phyloP scores from a whole-genome alignment of 2,113 vertebrate species.

The Rostratula benghalensis region DNA sequence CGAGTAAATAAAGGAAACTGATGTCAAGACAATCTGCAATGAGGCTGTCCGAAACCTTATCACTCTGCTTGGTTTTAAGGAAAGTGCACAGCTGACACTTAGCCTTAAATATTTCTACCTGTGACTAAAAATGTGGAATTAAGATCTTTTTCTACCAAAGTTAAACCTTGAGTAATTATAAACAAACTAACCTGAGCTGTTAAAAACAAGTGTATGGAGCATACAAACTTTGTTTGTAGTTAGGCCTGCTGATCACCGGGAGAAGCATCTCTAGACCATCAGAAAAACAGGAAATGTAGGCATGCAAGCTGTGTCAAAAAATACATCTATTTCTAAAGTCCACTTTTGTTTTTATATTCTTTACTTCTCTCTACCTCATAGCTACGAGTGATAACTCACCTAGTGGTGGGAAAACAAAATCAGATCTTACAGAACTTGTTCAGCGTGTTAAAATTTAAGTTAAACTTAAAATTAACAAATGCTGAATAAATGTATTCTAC shows the following conservation, averaged over 20 bases:
- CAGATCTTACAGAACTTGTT: neutral
- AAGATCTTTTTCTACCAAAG: neutral
- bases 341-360: neutral
- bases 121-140: neutral
- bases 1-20: constrained; percentile 51
- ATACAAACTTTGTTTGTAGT: neutral
- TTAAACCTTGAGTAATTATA: neutral
- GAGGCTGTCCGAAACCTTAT: neutral
- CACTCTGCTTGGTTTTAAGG: neutral
- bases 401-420: neutral
- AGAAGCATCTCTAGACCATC: neutral
- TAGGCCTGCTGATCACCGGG: neutral
- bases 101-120: neutral
- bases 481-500: neutral
- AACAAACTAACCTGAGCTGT: neutral
- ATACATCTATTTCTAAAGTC: neutral
- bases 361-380: neutral
- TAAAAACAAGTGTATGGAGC: neutral
- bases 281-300: neutral
- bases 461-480: neutral
- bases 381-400: neutral
- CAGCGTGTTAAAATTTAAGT: neutral
- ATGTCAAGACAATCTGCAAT: constrained; percentile 22
- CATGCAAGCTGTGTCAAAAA: neutral
- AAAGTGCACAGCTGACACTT: neutral